Percentiles rank a stretch among this genome's conserved stretches.
phyloP scores from a whole-genome alignment of 2,888 invertebrate genomes.

The Lomographa bimaculata region DNA sequence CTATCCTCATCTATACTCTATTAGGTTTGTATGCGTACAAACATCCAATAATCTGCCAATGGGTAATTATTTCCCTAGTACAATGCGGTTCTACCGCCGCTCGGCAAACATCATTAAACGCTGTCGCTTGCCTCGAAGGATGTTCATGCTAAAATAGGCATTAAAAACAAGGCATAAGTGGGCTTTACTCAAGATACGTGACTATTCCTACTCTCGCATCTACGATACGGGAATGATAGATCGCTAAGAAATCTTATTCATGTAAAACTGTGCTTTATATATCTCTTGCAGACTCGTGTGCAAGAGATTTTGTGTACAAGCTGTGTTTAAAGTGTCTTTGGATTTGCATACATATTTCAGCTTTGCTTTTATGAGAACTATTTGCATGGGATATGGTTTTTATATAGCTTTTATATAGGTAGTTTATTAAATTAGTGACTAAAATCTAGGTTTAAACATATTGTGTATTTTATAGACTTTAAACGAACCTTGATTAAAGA shows the following conservation, averaged over 20 bases:
- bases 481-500: no score
- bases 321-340: conserved; percentile 1
- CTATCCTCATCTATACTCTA: no score
- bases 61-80: conserved; percentile 6
- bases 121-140: not conserved
- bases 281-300: conserved; percentile 2
- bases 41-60: conserved; percentile 1
- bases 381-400: not conserved
- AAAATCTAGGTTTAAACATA: no score
- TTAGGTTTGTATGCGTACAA: not conserved
- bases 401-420: no score
- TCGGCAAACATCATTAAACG: conserved; percentile 13
- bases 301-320: conserved; percentile 5
- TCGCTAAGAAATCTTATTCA: conserved; percentile 11
- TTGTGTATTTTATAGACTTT: no score
- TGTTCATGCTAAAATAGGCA: no score
- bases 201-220: conserved; percentile 19
- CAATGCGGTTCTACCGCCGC: not conserved
- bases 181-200: conserved; percentile 28
- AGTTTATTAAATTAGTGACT: no score
- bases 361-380: no score
- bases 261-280: conserved; percentile 6
- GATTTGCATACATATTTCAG: conserved; percentile 1
- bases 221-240: conserved; percentile 14
- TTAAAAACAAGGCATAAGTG: conserved; percentile 4